Conservation (phyloP, 2,113 vertebrate species). For the Megaceryle maxima region DNA sequence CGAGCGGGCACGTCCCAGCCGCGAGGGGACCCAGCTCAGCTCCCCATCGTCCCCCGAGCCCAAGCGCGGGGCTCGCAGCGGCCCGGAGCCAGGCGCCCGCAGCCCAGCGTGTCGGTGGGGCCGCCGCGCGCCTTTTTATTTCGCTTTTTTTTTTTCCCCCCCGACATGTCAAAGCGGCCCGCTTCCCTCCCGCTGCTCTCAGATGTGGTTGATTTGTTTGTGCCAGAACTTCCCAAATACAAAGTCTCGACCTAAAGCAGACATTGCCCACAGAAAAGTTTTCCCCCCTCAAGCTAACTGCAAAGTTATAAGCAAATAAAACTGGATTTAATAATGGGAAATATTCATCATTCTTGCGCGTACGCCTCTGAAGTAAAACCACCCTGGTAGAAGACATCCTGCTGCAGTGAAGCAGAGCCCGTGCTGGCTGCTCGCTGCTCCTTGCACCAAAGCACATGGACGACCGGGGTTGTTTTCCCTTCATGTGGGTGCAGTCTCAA, state of each 20-base stretch:
- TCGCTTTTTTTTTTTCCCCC: background rate
- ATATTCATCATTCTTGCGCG: constrained; percentile 4
- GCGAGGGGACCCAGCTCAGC: background rate
- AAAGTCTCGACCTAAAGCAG: constrained; percentile 39
- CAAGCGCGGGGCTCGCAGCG: background rate
- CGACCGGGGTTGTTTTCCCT: background rate
- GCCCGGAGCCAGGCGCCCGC: background rate
- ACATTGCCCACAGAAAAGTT: constrained; percentile 26
- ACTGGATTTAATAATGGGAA: constrained; percentile 58
- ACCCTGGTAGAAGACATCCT: background rate
- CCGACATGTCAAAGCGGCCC: background rate
- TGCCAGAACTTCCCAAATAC: constrained; percentile 48
- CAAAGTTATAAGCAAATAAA: constrained; percentile 31
- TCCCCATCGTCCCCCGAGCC: background rate
- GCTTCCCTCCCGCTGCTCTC: background rate
- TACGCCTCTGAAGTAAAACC: constrained; percentile 28
- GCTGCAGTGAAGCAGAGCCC: background rate
- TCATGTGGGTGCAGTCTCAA: background rate
- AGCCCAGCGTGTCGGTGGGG: background rate
- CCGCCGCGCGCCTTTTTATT: background rate
- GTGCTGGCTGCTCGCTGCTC: background rate
- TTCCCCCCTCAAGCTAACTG: background rate
- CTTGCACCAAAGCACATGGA: background rate
- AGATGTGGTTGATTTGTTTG: constrained; percentile 27
- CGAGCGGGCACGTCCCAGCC: too few relatives aligned